Base-by-base conservation (phyloP, 1,140 invertebrate species). In the Drosophila aff. region DNA sequence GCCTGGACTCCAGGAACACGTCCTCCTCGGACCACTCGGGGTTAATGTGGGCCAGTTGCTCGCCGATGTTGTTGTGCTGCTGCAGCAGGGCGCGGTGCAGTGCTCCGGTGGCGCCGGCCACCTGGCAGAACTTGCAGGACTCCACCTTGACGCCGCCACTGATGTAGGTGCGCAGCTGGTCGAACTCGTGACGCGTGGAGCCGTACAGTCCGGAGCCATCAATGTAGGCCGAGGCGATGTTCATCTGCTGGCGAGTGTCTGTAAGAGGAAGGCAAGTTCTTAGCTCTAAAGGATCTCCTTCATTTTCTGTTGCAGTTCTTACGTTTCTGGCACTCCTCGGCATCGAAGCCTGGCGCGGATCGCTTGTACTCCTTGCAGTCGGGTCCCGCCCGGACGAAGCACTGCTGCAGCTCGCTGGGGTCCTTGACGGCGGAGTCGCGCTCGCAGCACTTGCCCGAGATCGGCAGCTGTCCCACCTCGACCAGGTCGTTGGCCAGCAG, bases 131-230 rank as follows among this genome's bases (percentile, higher is more conserved):
- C 50, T 94, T 93, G 86, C 96, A 97, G 0, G 94, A 94, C 3
- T 92, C 93, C 4, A 96, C 64, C 74, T 96, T 95, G 3, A 97
- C 95, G 71, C 95, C 95, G 9, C 97, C 96, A 49, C 95, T 95
- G 65, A 96, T 95, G 92, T 97, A 98, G 0, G 96, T 96, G 40
- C 97, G 93, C 1, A 97, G 92, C 26, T 95, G 94, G 36, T 96
- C 94, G 9, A 96, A 91, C 76, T 95, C 94, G 46, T 96, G 94
- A 44, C 96, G 95, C 0, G 95, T 96, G 55, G 94, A 96, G 7
- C 98, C 98, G 91, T 99, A 99, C 43, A 99, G 93, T 16, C 96
- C 95, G 0, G 97, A 98, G 3, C 95, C 98, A 85, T 99, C 98
- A 11, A 99, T 93, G 91, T 97, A 98, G 6, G 96, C 95, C 0